These are phyloP conservation scores for Aporophyla nigra DNA, from an alignment of 2,888 invertebrate species.

Conservation along the genomic window DNA sequence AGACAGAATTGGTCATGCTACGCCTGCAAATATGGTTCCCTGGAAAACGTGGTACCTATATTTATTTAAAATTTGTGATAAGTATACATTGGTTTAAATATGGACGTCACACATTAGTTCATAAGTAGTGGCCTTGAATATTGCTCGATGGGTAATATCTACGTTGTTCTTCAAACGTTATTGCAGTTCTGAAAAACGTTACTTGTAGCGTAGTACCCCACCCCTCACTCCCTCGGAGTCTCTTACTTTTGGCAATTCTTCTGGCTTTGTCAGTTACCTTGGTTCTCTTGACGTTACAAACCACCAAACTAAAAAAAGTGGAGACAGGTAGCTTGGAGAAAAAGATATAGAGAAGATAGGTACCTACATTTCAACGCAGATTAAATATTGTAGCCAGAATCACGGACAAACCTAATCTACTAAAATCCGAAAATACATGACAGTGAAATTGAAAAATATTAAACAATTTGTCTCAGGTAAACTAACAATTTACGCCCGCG, in stretches of 20 bases:
- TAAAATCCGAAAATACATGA: slow-evolving; percentile 45
- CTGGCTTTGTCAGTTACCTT: too few relatives aligned
- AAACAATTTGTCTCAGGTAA: slow-evolving; percentile 42
- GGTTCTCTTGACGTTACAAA: not conserved
- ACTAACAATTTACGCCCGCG: slow-evolving; percentile 29
- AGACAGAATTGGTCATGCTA: too few relatives aligned
- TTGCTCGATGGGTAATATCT: not conserved
- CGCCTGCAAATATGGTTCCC: too few relatives aligned
- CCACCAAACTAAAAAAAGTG: too few relatives aligned
- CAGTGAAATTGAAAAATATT: slow-evolving; percentile 43
- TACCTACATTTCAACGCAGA: not conserved
- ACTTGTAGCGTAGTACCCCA: not conserved
- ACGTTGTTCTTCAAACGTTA: not conserved
- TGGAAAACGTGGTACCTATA: not conserved
- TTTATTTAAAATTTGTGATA: slow-evolving; percentile 36
- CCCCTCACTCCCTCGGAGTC: too few relatives aligned
- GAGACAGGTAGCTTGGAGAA: not conserved
- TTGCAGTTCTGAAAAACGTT: too few relatives aligned
- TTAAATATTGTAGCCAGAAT: not conserved
- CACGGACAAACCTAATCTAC: slow-evolving; percentile 5
- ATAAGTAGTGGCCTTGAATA: slow-evolving; percentile 1
- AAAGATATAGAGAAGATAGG: not conserved
- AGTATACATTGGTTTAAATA: slow-evolving; percentile 32
- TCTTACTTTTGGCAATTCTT: too few relatives aligned
- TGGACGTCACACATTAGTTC: slow-evolving; percentile 29